Percentiles rank a stretch among this genome's conserved stretches.
Evolutionary conservation across 2,797 vertebrate genomes (phyloP).

Genomic region (Phaenicophaeus curvirostris): DNA sequence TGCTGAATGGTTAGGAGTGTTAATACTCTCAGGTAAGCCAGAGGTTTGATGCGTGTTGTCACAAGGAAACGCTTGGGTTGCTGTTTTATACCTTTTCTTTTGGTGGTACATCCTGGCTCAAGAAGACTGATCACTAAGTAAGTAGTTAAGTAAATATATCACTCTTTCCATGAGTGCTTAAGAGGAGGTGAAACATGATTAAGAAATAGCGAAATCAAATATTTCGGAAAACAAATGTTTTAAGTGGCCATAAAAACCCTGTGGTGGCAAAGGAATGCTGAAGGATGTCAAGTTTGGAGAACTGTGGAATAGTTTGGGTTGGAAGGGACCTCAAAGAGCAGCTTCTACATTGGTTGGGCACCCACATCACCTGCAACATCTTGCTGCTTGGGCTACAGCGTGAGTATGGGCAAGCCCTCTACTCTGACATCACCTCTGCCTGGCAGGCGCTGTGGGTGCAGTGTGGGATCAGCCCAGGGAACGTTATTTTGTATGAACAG

Average conservation of each 20-base stretch:
- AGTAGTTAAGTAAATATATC: no score
- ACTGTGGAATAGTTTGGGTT: no score
- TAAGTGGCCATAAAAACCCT: background rate
- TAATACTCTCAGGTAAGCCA: slow-evolving; percentile 6
- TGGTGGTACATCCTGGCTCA: no score
- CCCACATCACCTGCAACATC: slow-evolving; percentile 97
- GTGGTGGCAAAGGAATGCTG: background rate
- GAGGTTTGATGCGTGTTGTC: background rate
- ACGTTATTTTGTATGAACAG: no score
- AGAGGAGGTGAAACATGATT: background rate
- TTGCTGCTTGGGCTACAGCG: slow-evolving; percentile 97
- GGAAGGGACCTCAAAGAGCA: slow-evolving; percentile 77
- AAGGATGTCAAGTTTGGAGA: background rate
- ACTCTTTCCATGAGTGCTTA: background rate
- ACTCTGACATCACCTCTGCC: slow-evolving; percentile 94
- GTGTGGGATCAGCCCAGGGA: slow-evolving; percentile 37
- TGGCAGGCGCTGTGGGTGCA: no score
- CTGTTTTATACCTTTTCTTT: background rate
- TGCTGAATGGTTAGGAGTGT: background rate
- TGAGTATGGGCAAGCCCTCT: slow-evolving; percentile 94
- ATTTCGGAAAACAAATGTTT: background rate
- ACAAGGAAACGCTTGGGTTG: background rate
- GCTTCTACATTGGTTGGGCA: slow-evolving; percentile 96
- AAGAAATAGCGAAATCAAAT: background rate
- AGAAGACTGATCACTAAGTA: background rate